phyloP scores from a whole-genome alignment of 2,888 invertebrate species.

The Meteorus cinctellus region DNA sequence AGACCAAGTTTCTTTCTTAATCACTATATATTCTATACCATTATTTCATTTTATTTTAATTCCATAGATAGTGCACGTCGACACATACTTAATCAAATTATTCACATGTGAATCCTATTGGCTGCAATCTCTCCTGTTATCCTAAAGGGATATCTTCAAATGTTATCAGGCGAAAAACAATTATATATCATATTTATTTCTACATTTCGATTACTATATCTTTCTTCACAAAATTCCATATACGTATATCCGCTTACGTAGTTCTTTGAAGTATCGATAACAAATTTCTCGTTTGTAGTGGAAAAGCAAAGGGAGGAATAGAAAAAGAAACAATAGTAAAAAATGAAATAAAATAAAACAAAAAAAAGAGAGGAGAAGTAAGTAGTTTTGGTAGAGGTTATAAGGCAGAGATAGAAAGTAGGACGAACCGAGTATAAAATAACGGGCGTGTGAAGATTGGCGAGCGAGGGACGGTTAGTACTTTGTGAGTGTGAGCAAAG shows the following conservation, averaged over 20 bases:
- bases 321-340: constrained; percentile 29
- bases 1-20: constrained; percentile 27
- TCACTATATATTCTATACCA: background rate
- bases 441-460: constrained; percentile 23
- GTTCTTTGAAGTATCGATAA: constrained; percentile 61
- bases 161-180: no score
- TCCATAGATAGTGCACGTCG: background rate
- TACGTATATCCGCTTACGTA: constrained; percentile 18
- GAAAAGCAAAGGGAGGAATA: constrained; percentile 43
- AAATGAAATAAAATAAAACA: constrained; percentile 44
- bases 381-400: constrained; percentile 9
- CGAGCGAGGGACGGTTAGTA: constrained; percentile 48
- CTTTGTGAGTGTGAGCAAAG: constrained; percentile 46
- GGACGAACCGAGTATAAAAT: constrained; percentile 24
- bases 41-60: constrained; percentile 20
- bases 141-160: no score
- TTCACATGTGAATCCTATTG: constrained; percentile 6
- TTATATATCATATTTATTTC: no score
- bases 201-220: background rate
- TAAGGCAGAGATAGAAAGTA: constrained; percentile 39
- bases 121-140: constrained; percentile 39
- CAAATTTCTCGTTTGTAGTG: constrained; percentile 57
- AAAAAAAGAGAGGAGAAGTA: constrained; percentile 33
- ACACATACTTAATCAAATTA: background rate
- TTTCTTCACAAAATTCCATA: constrained; percentile 44